Evolutionary conservation across 2,797 vertebrate species (phyloP).

Genomic region (Enteromius argenteus): DNA sequence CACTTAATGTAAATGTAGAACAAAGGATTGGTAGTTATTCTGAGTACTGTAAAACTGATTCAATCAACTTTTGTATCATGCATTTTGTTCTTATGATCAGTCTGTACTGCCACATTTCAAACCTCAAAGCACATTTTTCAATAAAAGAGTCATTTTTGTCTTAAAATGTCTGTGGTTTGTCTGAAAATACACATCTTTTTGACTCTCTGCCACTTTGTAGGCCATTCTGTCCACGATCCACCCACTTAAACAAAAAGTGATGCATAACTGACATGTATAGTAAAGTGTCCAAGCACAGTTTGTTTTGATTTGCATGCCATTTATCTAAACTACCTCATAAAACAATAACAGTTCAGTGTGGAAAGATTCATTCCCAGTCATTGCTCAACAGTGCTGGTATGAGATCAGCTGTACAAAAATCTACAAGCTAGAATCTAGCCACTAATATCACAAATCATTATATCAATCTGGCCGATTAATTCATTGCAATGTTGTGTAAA

Average conservation of each 20-base stretch:
- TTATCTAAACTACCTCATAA: background rate
- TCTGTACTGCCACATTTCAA: slow-evolving; percentile 45
- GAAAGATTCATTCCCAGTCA: background rate
- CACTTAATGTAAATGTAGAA: background rate
- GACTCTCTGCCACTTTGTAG: background rate
- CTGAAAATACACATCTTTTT: background rate
- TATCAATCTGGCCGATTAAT: too few species aligned
- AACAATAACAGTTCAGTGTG: background rate
- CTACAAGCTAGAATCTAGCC: background rate
- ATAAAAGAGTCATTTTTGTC: slow-evolving; percentile 47
- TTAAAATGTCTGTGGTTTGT: background rate
- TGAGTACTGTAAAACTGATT: background rate
- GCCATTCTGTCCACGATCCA: background rate
- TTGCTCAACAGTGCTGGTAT: background rate
- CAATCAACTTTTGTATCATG: slow-evolving; percentile 4
- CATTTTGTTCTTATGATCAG: background rate
- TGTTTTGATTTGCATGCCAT: background rate
- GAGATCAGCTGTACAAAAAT: background rate
- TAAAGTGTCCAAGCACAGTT: background rate
- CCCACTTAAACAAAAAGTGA: background rate
- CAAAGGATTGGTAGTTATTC: slow-evolving; percentile 3
- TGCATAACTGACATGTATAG: background rate
- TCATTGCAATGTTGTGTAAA: too few species aligned
- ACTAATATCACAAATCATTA: background rate
- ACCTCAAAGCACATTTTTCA: slow-evolving; percentile 48